A percentile compares a stretch with the other conserved stretches of the same genome.
Evolutionary conservation across 2,888 invertebrate species (phyloP).

Genomic region (Tuta absoluta): DNA sequence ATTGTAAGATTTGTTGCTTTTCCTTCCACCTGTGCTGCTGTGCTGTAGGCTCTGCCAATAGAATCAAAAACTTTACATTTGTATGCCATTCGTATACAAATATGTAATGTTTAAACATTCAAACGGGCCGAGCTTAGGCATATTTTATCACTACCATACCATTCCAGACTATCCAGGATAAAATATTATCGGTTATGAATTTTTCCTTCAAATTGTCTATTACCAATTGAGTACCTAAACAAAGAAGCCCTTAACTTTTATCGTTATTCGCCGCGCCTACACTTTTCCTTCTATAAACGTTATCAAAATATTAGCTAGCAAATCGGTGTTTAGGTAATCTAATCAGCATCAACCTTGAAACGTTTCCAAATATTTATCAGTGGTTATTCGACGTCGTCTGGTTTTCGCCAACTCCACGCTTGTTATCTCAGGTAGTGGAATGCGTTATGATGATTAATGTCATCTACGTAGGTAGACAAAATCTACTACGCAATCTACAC

Average conservation of each 20-base stretch:
- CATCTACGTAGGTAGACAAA: background rate
- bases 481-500: background rate
- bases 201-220: too few relatives aligned
- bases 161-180: too few relatives aligned
- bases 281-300: background rate
- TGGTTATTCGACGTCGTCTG: constrained; percentile 24
- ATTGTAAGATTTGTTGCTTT: too few relatives aligned
- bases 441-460: constrained; percentile 4
- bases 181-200: too few relatives aligned
- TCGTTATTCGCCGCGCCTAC: background rate
- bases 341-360: constrained; percentile 55
- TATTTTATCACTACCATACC: too few relatives aligned
- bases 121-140: too few relatives aligned
- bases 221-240: too few relatives aligned
- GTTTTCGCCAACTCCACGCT: background rate
- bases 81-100: too few relatives aligned
- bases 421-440: constrained; percentile 8
- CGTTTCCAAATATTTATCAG: constrained; percentile 49
- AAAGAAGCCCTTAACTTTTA: background rate
- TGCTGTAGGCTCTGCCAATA: too few relatives aligned
- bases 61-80: too few relatives aligned
- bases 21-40: too few relatives aligned
- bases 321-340: constrained; percentile 44
- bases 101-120: too few relatives aligned
- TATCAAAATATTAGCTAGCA: constrained; percentile 11